Conservation (phyloP, 2,113 vertebrate genomes). For the Erpornis zantholeuca region DNA sequence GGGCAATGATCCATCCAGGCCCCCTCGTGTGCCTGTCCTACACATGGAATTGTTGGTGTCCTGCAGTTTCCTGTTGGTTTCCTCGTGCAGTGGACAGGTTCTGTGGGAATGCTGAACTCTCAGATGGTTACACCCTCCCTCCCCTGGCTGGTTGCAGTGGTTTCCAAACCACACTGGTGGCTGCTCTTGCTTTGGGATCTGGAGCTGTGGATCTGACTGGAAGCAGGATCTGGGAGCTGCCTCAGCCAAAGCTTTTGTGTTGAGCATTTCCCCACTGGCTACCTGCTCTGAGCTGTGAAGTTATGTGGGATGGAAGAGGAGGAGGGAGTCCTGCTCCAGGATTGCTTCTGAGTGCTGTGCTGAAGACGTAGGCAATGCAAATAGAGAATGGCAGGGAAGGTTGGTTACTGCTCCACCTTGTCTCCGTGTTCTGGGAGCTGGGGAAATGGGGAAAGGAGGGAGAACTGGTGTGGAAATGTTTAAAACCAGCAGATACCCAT, state of each 20-base stretch:
- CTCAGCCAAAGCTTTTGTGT: background rate
- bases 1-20: background rate
- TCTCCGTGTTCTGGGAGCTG: background rate
- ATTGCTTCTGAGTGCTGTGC: background rate
- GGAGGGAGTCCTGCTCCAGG: background rate
- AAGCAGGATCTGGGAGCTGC: background rate
- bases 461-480: background rate
- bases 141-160: background rate
- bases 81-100: rapidly evolving
- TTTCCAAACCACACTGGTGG: background rate
- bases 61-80: background rate
- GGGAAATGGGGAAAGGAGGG: background rate
- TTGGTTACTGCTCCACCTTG: background rate
- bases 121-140: rapidly evolving
- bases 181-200: background rate
- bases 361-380: background rate
- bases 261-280: background rate
- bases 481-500: background rate
- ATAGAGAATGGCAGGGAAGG: background rate
- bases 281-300: background rate
- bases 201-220: rapidly evolving
- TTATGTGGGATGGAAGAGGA: background rate
- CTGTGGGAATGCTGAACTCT: background rate
- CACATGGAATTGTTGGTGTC: background rate
- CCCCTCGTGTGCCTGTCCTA: background rate